Evolutionary conservation across 2,888 invertebrate genomes (phyloP), one percentile per base, ranked within the genome.

Genomic region (Diploptera punctata): DNA sequence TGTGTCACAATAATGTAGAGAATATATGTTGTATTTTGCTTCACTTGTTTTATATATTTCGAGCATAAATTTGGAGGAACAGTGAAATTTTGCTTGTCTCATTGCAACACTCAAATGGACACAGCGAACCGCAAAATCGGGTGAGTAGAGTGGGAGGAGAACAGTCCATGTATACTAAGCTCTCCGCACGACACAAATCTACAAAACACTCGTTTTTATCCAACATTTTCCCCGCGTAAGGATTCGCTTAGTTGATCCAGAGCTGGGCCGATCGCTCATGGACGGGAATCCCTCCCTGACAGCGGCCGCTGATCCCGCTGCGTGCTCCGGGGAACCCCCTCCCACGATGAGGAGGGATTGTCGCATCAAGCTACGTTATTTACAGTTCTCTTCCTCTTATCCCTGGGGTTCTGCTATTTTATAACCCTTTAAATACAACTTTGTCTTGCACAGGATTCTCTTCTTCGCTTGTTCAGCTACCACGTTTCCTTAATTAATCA

Each of bases 251-350:
- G 18, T 21, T 52, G 52, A 52, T 52, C 21, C 52, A 21, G 52
- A 19, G 52, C 21, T 18, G 52, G 24, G 68, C 69, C 69, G 69
- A 69, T 69, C 69, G 69, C 47, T 69, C 69, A 69, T 60, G 69
- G 43, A 18, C 57, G 18, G 26, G 69, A 69, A 69, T 38, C 57
- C 68, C 49, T 26, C 69, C 38, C 60, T 69, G 69, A 69, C 69
- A 69, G 57, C 57, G 57, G 57, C 60, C 33, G 44, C 61, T 69
- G 69, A 69, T 69, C 69, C 69, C 54, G n/a, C 57, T 57, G 57
- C 29, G 29, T 49, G 49, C 67, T 57, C 31, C 57, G 31, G 57
- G 57, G 57, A 29, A 29, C 29, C 57, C 31, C 31, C 57, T 10
- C 31, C 31, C 57, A 57, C 57, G 31, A 29, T 29, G 4, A 18